Evolutionary conservation across 2,888 invertebrate genomes (phyloP).

Genomic region (Sycophila texana): DNA sequence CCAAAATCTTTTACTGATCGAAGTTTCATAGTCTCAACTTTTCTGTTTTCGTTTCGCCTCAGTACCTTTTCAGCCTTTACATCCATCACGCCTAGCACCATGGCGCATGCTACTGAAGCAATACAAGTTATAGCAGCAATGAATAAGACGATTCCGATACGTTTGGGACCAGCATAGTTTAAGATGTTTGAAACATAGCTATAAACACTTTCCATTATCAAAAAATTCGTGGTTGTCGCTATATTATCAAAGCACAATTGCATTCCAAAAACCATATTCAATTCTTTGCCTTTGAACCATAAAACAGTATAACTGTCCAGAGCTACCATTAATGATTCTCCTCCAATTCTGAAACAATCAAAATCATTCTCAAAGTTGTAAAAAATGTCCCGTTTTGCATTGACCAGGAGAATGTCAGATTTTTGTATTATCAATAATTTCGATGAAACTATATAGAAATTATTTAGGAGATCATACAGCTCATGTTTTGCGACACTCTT

Average conservation of each 20-base stretch:
- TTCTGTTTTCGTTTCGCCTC: constrained; percentile 79
- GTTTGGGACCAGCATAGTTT: constrained; percentile 82
- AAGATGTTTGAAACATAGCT: constrained; percentile 80
- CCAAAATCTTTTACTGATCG: constrained; percentile 89
- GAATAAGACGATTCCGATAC: constrained; percentile 86
- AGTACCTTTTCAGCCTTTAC: constrained; percentile 88
- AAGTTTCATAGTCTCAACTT: constrained; percentile 81
- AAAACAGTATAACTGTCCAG: constrained; percentile 98
- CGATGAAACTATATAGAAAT: too few relatives aligned
- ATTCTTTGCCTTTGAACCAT: constrained; percentile 98
- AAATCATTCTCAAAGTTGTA: constrained; percentile 27
- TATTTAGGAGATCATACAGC: too few relatives aligned
- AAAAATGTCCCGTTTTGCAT: background rate
- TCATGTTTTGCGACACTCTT: too few relatives aligned
- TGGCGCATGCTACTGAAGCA: constrained; percentile 88
- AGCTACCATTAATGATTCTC: constrained; percentile 96
- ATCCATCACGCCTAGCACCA: constrained; percentile 91
- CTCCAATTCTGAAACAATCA: constrained; percentile 85
- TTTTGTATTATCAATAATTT: too few relatives aligned
- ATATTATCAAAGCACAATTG: constrained; percentile 96
- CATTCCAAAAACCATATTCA: constrained; percentile 98
- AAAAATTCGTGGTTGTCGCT: constrained; percentile 96
- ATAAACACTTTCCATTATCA: constrained; percentile 95
- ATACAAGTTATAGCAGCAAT: constrained; percentile 89
- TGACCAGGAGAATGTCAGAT: background rate